A percentile compares a stretch with the other conserved stretches of the same genome.
Evolutionary conservation across 2,113 vertebrate genomes (phyloP).

Genomic region (Gavialis gangeticus): DNA sequence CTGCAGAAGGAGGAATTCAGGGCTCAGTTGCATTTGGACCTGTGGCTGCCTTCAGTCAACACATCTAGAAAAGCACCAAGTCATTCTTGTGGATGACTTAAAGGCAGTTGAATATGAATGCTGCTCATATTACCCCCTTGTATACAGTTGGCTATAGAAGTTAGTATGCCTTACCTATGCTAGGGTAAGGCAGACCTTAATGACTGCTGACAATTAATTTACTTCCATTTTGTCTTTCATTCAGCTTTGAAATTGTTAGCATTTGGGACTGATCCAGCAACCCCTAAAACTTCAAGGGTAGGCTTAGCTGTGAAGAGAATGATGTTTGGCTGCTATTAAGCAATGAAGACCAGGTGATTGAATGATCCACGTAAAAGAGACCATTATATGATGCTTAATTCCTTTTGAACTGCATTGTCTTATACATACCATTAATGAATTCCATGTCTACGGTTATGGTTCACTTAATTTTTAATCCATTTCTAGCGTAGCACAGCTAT

Average conservation of each 20-base stretch:
- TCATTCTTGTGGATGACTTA: too few relatives aligned
- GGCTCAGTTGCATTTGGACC: too few relatives aligned
- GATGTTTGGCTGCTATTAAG: not conserved
- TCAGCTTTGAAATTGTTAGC: not conserved
- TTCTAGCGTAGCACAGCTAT: not conserved
- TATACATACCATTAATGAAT: not conserved
- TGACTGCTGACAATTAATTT: not conserved
- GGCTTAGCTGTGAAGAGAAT: conserved; percentile 17
- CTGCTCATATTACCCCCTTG: too few relatives aligned
- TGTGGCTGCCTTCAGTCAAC: too few relatives aligned
- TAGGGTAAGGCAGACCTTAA: too few relatives aligned
- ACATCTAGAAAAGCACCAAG: too few relatives aligned
- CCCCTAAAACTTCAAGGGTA: not conserved
- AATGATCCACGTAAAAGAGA: not conserved
- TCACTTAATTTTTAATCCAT: not conserved
- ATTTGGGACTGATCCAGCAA: not conserved
- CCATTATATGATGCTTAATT: rapidly evolving
- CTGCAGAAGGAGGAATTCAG: too few relatives aligned
- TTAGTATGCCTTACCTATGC: not conserved
- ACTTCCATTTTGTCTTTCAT: not conserved
- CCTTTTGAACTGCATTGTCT: not conserved
- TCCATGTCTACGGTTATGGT: not conserved
- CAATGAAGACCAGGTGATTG: not conserved
- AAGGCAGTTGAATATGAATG: too few relatives aligned
- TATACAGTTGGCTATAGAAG: not conserved